Base-by-base conservation (phyloP, 64 coral and sea anemone genomes). In the Acropora yongei region DNA sequence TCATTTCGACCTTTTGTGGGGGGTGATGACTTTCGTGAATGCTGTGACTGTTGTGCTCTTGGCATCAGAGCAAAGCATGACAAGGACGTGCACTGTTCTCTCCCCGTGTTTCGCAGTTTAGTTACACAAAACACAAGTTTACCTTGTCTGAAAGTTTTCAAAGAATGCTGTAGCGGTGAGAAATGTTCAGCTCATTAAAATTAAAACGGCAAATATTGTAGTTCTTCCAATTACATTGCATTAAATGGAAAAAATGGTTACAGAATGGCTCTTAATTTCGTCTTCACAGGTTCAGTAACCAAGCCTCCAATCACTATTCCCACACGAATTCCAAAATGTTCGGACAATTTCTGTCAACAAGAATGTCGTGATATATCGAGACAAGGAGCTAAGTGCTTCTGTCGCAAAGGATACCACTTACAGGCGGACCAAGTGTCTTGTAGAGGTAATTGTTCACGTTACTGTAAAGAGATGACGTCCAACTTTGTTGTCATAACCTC, bases 11-110 rank as follows among this genome's bases (percentile, higher is more conserved):
- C 78, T 5, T 77, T 87, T 17, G 77, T 76, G 18, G 91, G 91
- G 43, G 83, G 82, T 17, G 91, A 93, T 79, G 39, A 82, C 17
- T 93, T 78, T 47, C 55, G 84, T 1, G 76, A 80, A 48, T 93
- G 91, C 57, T 93, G 91, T 57, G 91, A 87, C 46, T 93, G 91
- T 48, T 93, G 91, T 80, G 66, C 74, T 0, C 63, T 93, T 10
- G 91, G 91, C 12, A 79, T 93, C 91, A 79, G 20, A 20, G 83
- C 91, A 44, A 76, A 73, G 19, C 1, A 45, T 13, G 48, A 82
- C 30, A 6, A 41, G 1, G 63, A 19, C 47, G 49, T 53, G 6
- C 30, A 8, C 3, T 57, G 51, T 42, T 82, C 63, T 57, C 3
- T 39, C 17, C 44, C 10, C 8, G 39, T 18, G 13, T 80, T 80